Percentiles rank a stretch among this genome's conserved stretches.
These are phyloP conservation scores for Perca fluviatilis DNA, from an alignment of 2,113 vertebrate genomes.

Conservation along the genomic window DNA sequence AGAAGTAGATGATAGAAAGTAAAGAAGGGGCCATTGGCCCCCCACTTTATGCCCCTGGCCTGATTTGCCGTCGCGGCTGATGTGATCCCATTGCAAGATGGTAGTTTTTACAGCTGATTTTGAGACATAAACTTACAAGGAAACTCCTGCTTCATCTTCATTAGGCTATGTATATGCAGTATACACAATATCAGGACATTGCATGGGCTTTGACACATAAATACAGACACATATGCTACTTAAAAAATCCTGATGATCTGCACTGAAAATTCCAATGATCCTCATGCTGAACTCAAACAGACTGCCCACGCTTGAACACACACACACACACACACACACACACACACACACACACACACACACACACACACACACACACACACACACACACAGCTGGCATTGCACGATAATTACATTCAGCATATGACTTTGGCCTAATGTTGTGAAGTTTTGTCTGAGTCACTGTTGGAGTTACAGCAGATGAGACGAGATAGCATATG, in stretches of 20 bases:
- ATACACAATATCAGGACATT: background rate
- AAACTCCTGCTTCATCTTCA: background rate
- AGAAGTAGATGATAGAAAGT: too few relatives aligned
- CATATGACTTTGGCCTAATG: slow-evolving; percentile 72
- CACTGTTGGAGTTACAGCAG: slow-evolving; percentile 53
- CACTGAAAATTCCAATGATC: slow-evolving; percentile 7
- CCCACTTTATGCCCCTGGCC: too few relatives aligned
- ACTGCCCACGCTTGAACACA: slow-evolving; percentile 26
- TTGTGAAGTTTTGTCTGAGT: slow-evolving; percentile 65
- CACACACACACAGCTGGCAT: slow-evolving; percentile 42
- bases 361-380: slow-evolving; percentile 11
- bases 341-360: slow-evolving; percentile 8
- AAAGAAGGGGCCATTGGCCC: too few relatives aligned
- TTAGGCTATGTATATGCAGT: background rate
- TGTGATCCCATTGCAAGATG: too few relatives aligned
- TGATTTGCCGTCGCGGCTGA: too few relatives aligned
- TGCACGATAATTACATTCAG: slow-evolving; percentile 53
- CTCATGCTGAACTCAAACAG: slow-evolving; percentile 36
- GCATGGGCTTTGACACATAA: background rate
- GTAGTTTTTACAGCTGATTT: background rate
- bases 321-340: slow-evolving; percentile 17
- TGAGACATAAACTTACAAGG: background rate
- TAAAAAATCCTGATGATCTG: slow-evolving; percentile 9
- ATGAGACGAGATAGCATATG: slow-evolving; percentile 34
- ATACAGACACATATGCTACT: background rate